These are phyloP conservation scores for Botrylloides violaceus DNA, from an alignment of 23 tunicate genomes.

Conservation along the genomic window DNA sequence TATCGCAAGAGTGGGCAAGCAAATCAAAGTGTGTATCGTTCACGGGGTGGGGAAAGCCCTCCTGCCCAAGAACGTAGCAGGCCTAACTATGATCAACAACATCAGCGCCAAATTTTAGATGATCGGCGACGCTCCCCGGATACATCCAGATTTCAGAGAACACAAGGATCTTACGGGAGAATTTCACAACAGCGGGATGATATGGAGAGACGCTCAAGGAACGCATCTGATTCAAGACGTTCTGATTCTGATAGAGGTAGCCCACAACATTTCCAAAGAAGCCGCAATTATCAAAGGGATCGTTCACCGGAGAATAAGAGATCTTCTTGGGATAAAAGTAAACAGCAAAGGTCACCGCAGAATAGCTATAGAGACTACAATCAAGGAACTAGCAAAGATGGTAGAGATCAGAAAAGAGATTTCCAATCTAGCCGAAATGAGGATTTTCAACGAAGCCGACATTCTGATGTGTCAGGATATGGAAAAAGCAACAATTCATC, in stretches of 20 bases:
- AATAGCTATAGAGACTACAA: background rate
- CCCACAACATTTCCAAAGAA: background rate
- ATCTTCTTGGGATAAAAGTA: background rate
- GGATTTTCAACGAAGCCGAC: background rate
- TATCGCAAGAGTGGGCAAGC: no score
- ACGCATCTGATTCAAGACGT: background rate
- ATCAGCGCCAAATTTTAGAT: background rate
- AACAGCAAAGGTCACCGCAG: background rate
- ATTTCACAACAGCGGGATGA: background rate
- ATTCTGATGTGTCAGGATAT: background rate
- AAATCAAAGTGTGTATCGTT: no score
- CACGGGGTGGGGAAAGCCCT: no score
- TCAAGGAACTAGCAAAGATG: background rate
- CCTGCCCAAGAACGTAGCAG: no score
- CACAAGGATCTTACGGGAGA: background rate
- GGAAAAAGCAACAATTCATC: background rate
- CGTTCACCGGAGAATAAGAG: background rate
- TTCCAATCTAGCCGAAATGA: background rate
- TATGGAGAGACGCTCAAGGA: background rate
- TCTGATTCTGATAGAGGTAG: background rate
- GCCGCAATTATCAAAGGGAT: background rate
- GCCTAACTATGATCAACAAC: background rate
- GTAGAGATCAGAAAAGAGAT: background rate
- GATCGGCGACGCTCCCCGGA: background rate
- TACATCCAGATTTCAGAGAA: background rate